These are phyloP conservation scores for Azemiops feae DNA, from an alignment of 2,113 vertebrate species.

Conservation along the genomic window DNA sequence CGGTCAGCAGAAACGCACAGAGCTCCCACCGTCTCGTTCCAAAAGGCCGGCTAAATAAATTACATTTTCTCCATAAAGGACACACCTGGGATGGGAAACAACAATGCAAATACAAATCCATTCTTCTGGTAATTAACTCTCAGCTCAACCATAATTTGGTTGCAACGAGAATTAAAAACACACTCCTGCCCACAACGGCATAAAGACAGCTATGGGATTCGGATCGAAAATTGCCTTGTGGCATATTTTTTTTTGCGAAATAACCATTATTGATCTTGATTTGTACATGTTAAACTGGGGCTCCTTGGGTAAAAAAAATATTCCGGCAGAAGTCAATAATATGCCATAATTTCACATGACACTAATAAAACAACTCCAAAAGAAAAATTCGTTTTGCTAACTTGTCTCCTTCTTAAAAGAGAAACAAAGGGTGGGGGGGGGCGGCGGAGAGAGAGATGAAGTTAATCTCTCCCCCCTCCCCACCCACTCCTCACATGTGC, in stretches of 20 bases:
- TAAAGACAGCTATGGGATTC: conserved; percentile 62
- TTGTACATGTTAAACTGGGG: conserved; percentile 72
- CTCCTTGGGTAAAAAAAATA: conserved; percentile 68
- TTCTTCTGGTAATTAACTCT: conserved; percentile 69
- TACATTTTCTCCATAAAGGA: conserved; percentile 58
- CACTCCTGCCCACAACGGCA: conserved; percentile 13
- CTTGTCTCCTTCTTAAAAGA: conserved; percentile 72
- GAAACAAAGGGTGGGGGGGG: conserved; percentile 36
- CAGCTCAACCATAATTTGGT: conserved; percentile 57
- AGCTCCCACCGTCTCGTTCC: conserved; percentile 44
- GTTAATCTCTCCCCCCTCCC: background rate
- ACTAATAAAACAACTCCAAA: conserved; percentile 77
- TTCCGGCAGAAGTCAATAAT: conserved; percentile 74
- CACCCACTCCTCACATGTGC: conserved; percentile 46
- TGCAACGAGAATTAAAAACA: conserved; percentile 54
- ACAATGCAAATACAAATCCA: conserved; percentile 67
- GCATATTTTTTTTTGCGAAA: conserved; percentile 63
- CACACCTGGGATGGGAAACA: conserved; percentile 58
- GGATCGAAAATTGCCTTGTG: conserved; percentile 64
- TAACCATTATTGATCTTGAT: conserved; percentile 75
- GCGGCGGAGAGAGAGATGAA: conserved; percentile 29
- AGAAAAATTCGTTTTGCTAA: conserved; percentile 77
- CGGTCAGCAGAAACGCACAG: conserved; percentile 63
- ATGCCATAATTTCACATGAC: conserved; percentile 73
- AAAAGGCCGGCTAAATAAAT: conserved; percentile 54